These are phyloP conservation scores for Sphyrna mokarran DNA, from an alignment of 2,113 vertebrate species.

Conservation along the genomic window DNA sequence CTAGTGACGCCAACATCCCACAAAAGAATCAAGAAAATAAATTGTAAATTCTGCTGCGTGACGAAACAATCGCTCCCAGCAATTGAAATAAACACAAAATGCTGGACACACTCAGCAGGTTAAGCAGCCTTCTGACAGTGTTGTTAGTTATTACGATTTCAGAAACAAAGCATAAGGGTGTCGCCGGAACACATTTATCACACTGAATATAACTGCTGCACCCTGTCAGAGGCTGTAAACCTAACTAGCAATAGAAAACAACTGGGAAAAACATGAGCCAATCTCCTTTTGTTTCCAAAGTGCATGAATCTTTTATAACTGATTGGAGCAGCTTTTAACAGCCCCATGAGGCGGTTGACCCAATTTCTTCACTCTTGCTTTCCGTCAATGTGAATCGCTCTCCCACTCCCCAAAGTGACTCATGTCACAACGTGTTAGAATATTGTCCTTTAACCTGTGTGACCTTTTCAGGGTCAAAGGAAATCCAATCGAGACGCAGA, in stretches of 20 bases:
- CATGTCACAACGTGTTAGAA: not conserved
- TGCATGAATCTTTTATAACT: slow-evolving; percentile 29
- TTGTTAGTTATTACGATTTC: not conserved
- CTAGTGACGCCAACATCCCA: not conserved
- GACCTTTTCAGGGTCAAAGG: not conserved
- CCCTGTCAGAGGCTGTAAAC: not conserved
- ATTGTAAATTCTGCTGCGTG: not conserved
- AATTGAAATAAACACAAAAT: not conserved
- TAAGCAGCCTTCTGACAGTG: not conserved
- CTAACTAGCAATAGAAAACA: not conserved
- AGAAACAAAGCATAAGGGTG: not conserved
- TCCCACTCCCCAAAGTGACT: not conserved
- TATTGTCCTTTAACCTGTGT: not conserved
- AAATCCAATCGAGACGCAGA: not conserved
- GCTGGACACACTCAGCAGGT: not conserved
- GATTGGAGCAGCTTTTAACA: slow-evolving; percentile 16
- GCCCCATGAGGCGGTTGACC: not conserved
- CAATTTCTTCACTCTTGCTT: slow-evolving; percentile 8
- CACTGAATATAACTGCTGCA: not conserved
- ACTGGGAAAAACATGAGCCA: not conserved
- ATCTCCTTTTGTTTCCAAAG: not conserved
- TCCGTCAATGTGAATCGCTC: not conserved
- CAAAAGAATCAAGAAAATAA: not conserved
- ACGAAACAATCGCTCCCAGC: not conserved
- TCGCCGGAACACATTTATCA: not conserved